Conservation (phyloP, 2,888 invertebrate species). For the Drosophila helvetica region DNA sequence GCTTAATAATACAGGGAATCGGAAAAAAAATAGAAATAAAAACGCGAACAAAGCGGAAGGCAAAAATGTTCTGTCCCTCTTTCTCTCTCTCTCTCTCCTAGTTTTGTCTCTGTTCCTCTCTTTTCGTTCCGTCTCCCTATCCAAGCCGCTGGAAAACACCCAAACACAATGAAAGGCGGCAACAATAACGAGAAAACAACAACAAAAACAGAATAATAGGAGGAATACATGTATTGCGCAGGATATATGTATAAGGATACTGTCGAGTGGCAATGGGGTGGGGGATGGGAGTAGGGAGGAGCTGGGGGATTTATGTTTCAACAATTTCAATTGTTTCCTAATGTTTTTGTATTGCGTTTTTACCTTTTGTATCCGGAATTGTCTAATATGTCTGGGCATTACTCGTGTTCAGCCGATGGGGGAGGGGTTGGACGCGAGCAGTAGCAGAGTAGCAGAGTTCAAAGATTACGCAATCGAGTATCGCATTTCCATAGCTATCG, state of each 20-base stretch:
- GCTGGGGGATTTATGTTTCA: conserved; percentile 68
- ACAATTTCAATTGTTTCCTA: conserved; percentile 75
- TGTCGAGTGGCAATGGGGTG: conserved; percentile 27
- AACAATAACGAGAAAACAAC: conserved; percentile 50
- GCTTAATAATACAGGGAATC: conserved; percentile 62
- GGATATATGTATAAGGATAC: conserved; percentile 60
- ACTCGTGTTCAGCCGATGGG: conserved; percentile 18
- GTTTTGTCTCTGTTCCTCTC: background rate
- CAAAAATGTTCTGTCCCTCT: conserved; percentile 37
- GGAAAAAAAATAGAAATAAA: conserved; percentile 55
- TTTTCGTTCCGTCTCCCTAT: conserved; percentile 7
- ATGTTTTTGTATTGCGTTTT: conserved; percentile 74
- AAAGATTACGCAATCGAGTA: conserved; percentile 65
- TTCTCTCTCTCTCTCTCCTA: conserved; percentile 7
- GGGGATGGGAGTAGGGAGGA: conserved; percentile 17
- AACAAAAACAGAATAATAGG: conserved; percentile 45
- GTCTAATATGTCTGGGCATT: conserved; percentile 59
- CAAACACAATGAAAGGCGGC: conserved; percentile 61
- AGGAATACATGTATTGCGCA: conserved; percentile 63
- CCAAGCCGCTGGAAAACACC: conserved; percentile 26
- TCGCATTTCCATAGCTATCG: conserved; percentile 63
- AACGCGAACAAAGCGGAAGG: conserved; percentile 59
- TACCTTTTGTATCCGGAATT: conserved; percentile 60
- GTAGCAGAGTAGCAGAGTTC: conserved; percentile 50
- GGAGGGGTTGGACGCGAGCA: conserved; percentile 18